Conservation (phyloP, 2,113 vertebrate species). For the Nycticryphes semicollaris region DNA sequence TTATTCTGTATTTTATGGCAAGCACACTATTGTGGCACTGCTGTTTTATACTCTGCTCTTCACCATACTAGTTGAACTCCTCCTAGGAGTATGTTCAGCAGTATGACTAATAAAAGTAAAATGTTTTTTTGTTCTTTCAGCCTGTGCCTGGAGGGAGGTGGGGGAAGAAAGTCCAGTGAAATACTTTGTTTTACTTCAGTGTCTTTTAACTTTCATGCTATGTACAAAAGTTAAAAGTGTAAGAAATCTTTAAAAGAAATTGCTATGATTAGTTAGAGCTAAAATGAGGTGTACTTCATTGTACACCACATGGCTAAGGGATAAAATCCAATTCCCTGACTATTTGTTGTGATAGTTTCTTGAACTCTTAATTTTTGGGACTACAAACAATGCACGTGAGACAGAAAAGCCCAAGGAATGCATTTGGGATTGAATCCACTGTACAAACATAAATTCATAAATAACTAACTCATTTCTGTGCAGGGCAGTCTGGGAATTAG, state of each 20-base stretch:
- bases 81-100: background rate
- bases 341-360: background rate
- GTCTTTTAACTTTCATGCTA: background rate
- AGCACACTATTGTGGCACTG: background rate
- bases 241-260: background rate
- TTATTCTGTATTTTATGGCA: background rate
- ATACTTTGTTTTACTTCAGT: background rate
- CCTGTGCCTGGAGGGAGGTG: background rate
- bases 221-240: background rate
- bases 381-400: background rate
- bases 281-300: background rate
- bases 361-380: background rate
- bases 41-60: background rate
- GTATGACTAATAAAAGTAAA: background rate
- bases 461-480: background rate
- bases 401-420: background rate
- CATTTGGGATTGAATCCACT: background rate
- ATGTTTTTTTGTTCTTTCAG: background rate
- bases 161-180: background rate
- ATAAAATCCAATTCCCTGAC: background rate
- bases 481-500: background rate
- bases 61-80: background rate
- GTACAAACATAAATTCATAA: background rate
- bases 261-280: background rate
- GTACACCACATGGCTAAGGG: background rate